These are phyloP conservation scores for Sylvicola cinctus DNA, from an alignment of 2,888 invertebrate genomes.

Conservation along the genomic window DNA sequence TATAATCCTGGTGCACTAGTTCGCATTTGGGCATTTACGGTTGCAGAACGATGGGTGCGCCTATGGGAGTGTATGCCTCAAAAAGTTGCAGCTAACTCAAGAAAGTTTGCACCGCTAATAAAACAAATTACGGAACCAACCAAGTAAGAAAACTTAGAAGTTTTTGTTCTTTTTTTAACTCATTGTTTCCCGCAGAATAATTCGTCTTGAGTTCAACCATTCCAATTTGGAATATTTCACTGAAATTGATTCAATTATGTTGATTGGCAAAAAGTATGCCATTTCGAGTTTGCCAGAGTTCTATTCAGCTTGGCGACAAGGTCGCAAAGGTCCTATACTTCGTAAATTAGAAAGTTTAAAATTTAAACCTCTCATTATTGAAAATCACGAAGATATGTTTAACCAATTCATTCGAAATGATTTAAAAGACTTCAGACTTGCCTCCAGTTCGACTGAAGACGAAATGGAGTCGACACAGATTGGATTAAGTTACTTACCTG, in stretches of 20 bases:
- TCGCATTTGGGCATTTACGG: slow-evolving; percentile 48
- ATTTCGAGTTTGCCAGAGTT: too few relatives aligned
- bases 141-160: slow-evolving; percentile 25
- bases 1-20: slow-evolving; percentile 72
- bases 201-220: slow-evolving; percentile 76
- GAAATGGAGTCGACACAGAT: too few relatives aligned
- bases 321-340: slow-evolving; percentile 16
- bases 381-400: slow-evolving; percentile 15
- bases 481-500: too few relatives aligned
- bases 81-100: slow-evolving; percentile 34
- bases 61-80: slow-evolving; percentile 59
- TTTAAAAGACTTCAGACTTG: slow-evolving; percentile 18
- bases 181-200: slow-evolving; percentile 32
- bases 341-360: slow-evolving; percentile 20
- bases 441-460: slow-evolving; percentile 8
- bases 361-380: slow-evolving; percentile 18
- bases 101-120: slow-evolving; percentile 58
- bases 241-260: slow-evolving; percentile 64
- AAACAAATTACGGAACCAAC: slow-evolving; percentile 32
- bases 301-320: too few relatives aligned
- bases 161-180: too few relatives aligned
- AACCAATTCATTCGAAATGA: slow-evolving; percentile 21
- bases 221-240: slow-evolving; percentile 64
- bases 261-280: slow-evolving; percentile 52
- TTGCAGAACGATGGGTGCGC: slow-evolving; percentile 38